Evolutionary conservation across 2,888 invertebrate species (phyloP).

Genomic region (Eupeodes latifasciatus): DNA sequence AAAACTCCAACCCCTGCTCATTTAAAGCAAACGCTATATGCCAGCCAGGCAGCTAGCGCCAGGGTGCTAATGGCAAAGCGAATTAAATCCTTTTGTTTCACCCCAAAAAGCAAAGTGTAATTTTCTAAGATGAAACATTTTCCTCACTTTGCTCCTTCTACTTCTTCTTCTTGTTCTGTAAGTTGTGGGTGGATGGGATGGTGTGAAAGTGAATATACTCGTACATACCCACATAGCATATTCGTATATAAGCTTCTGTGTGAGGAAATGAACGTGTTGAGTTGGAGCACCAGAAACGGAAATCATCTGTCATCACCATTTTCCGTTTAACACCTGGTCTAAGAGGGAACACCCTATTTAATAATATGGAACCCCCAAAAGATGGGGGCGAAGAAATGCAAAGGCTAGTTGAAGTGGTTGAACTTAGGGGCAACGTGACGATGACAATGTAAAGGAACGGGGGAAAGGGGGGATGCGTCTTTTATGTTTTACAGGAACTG

Average conservation of each 20-base stretch:
- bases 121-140: constrained; percentile 71
- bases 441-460: neutral
- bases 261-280: constrained; percentile 75
- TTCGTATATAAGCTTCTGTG: neutral
- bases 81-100: constrained; percentile 73
- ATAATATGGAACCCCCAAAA: neutral
- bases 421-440: too few relatives aligned
- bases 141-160: neutral
- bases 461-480: constrained; percentile 1
- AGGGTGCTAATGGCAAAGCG: constrained; percentile 70
- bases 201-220: neutral
- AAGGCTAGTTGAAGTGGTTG: constrained; percentile 34
- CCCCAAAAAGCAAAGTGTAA: constrained; percentile 47
- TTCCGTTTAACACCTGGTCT: constrained; percentile 73
- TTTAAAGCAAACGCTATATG: constrained; percentile 46
- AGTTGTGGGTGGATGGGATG: neutral
- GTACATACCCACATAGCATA: neutral
- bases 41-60: constrained; percentile 24
- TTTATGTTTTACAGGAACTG: constrained; percentile 68
- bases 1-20: constrained; percentile 43
- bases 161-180: neutral
- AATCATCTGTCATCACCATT: constrained; percentile 76
- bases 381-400: constrained; percentile 30
- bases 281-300: constrained; percentile 71
- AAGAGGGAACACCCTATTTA: constrained; percentile 16